Conservation (phyloP, 2,888 invertebrate genomes). For the Pediacus dermestoides region DNA sequence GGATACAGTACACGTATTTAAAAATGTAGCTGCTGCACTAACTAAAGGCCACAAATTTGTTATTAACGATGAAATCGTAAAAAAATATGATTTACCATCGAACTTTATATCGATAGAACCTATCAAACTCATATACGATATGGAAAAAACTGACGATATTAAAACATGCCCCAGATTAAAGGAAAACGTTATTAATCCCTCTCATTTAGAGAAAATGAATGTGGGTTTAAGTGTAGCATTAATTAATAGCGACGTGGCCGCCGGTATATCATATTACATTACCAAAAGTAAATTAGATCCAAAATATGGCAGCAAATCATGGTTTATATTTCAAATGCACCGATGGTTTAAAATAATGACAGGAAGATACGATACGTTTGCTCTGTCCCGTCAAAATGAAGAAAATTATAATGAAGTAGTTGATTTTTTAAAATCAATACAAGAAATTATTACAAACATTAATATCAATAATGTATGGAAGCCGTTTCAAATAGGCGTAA, state of each 20-base stretch:
- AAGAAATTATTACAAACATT: constrained; percentile 7
- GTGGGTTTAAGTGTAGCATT: constrained; percentile 11
- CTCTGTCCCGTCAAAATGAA: neutral
- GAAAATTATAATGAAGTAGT: constrained; percentile 1
- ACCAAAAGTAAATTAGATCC: constrained; percentile 3
- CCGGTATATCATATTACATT: constrained; percentile 13
- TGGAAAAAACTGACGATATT: constrained; percentile 11
- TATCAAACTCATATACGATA: constrained; percentile 6
- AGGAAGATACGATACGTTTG: constrained; percentile 1
- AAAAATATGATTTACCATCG: constrained; percentile 12
- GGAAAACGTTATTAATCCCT: constrained; percentile 11
- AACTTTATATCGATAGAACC: constrained; percentile 8
- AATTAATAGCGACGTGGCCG: constrained; percentile 11
- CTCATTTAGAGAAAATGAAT: constrained; percentile 18
- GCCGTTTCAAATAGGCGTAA: constrained; percentile 6
- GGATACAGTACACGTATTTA: constrained; percentile 16
- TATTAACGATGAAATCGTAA: constrained; percentile 7
- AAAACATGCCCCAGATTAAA: constrained; percentile 16
- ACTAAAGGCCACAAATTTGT: constrained; percentile 8
- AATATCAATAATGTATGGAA: constrained; percentile 4
- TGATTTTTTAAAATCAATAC: constrained; percentile 1
- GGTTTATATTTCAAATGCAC: constrained; percentile 9
- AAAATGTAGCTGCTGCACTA: constrained; percentile 15
- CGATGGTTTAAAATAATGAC: constrained; percentile 15
- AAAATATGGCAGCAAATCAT: constrained; percentile 10